Base-by-base conservation (phyloP, 2,888 invertebrate species). In the Cataglyphis livida region DNA sequence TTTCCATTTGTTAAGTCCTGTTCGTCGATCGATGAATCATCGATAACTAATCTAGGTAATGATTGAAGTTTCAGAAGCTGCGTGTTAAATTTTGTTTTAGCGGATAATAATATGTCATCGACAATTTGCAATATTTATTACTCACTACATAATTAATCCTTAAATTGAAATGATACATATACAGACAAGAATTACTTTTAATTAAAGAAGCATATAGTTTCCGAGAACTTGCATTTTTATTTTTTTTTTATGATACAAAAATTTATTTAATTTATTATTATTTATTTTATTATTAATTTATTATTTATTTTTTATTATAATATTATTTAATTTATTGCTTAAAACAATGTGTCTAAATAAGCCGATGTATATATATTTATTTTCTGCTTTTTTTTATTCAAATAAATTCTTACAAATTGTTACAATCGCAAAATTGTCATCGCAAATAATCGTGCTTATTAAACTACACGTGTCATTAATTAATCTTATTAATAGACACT, bases 11-110 rank as follows among this genome's bases (percentile, higher is more conserved):
- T 66, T 66, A 76, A 57, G 51, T 76, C 4, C 6, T 15, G 25
- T 57, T 76, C 1, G 25, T 25, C 25, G 25, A 25, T 25, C 25
- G 25, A 25, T 25, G 25, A 25, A 48, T 48, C 4, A 2, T 48
- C 48, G 7, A n/a, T 62, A 66, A 66, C 21, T 66, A 54, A 9
- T 41, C 15, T 41, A 41, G n/a, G 32, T 76, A 66, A 66, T 57
- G n/a, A 76, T 66, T 76, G 3, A 44, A 75, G 51, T 64, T 75
- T 51, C 10, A 32, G n/a, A 54, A 18, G 51, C 38, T 12, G 21
- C 9, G 21, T 18, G 9, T 25, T 44, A 44, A 44, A 25, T 48
- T 74, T 48, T 10, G 7, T 15, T 74, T 28, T 6, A 25, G 3
- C 62, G 21, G 2, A 35, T 21, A 64, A 62, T 21, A 44, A 64